These are phyloP conservation scores for Harpagoxenus sublaevis DNA, from an alignment of 2,888 invertebrate species.

Conservation along the genomic window DNA sequence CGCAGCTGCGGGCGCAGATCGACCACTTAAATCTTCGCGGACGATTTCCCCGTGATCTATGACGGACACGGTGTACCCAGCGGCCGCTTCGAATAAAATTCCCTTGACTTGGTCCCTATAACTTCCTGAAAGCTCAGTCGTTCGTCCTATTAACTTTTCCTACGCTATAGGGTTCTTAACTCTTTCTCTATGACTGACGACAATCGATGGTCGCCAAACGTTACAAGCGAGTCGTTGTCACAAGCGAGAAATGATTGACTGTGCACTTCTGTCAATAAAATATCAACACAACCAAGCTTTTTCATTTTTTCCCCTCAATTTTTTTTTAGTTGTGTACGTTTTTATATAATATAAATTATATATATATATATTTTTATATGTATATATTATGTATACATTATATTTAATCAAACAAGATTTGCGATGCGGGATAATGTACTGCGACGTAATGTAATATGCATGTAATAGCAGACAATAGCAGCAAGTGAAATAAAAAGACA, in stretches of 20 bases:
- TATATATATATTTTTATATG: neutral
- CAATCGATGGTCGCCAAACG: neutral
- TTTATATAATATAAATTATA: neutral
- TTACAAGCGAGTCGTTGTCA: neutral
- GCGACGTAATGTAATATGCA: neutral
- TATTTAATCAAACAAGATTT: slow-evolving; percentile 4
- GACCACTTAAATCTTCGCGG: slow-evolving; percentile 72
- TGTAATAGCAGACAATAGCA: neutral
- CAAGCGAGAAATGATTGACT: neutral
- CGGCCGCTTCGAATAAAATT: slow-evolving; percentile 64
- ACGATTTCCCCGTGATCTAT: slow-evolving; percentile 76
- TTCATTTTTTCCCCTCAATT: neutral
- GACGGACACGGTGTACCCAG: slow-evolving; percentile 64
- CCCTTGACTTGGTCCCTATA: slow-evolving; percentile 38
- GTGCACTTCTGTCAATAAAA: neutral
- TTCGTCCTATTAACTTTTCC: slow-evolving; percentile 38
- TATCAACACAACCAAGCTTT: neutral
- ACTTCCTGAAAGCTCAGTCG: slow-evolving; percentile 39
- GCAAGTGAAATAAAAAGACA: neutral
- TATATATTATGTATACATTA: neutral
- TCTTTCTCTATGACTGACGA: neutral
- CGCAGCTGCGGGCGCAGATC: slow-evolving; percentile 33
- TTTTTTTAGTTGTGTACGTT: neutral
- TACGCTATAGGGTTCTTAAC: slow-evolving; percentile 9
- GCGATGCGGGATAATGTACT: too few species aligned